Conservation (phyloP, 2,888 invertebrate genomes). For the Sarcophaga caerulescens region DNA sequence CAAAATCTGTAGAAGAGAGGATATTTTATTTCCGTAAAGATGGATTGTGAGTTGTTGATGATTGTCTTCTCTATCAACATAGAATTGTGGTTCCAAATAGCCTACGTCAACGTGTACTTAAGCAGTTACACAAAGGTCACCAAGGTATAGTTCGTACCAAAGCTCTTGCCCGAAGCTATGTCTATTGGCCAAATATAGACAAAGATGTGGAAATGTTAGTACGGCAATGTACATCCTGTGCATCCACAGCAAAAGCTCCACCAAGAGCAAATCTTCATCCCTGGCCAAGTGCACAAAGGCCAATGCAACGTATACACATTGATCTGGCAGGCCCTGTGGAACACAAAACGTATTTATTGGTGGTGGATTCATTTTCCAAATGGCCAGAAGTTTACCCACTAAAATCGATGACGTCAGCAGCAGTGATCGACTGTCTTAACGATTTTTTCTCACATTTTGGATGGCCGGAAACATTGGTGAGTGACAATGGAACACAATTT, state of each 20-base stretch:
- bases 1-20: not conserved
- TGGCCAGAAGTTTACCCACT: constrained; percentile 51
- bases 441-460: too few species aligned
- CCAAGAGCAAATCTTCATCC: constrained; percentile 19
- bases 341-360: constrained; percentile 32
- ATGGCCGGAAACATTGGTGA: too few species aligned
- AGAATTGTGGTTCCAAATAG: constrained; percentile 32
- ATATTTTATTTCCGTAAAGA: not conserved
- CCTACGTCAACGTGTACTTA: constrained; percentile 49
- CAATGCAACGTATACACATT: constrained; percentile 51
- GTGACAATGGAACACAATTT: constrained; percentile 67
- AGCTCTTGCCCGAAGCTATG: constrained; percentile 5
- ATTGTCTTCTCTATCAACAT: constrained; percentile 25
- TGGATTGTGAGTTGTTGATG: constrained; percentile 6
- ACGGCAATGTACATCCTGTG: constrained; percentile 44
- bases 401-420: constrained; percentile 36
- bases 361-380: constrained; percentile 58
- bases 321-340: too few species aligned
- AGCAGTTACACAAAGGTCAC: constrained; percentile 69
- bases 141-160: constrained; percentile 70
- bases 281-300: constrained; percentile 35
- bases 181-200: constrained; percentile 72
- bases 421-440: too few species aligned
- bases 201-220: constrained; percentile 65
- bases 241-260: constrained; percentile 46